phyloP scores from a whole-genome alignment of 2,797 vertebrate species.

The Synaphobranchus kaupii region DNA sequence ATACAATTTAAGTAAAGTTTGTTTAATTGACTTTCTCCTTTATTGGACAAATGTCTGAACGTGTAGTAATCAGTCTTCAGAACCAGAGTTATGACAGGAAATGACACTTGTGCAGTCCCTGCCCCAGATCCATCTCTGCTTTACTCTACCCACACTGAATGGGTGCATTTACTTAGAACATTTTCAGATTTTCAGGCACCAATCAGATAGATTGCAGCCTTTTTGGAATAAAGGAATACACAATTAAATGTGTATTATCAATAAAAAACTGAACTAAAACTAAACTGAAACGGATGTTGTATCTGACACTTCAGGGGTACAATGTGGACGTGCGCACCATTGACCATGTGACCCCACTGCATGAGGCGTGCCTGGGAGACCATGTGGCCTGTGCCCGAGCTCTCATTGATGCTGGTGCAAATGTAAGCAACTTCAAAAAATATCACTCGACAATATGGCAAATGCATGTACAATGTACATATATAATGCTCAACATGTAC shows the following conservation, averaged over 20 bases:
- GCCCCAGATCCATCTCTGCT: not conserved
- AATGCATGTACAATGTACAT: not conserved
- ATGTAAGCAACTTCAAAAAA: slow-evolving; percentile 74
- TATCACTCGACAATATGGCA: not conserved
- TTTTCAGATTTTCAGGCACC: not conserved
- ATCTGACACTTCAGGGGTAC: slow-evolving; percentile 78
- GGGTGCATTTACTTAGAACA: not conserved
- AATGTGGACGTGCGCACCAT: slow-evolving; percentile 90
- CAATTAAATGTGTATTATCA: not conserved
- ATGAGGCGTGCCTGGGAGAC: slow-evolving; percentile 90
- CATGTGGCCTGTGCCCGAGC: slow-evolving; percentile 87
- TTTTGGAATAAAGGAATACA: not conserved
- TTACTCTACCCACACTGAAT: not conserved
- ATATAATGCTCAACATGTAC: not conserved
- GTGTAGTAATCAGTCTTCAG: not conserved
- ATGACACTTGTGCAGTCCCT: not conserved
- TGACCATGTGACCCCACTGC: slow-evolving; percentile 90
- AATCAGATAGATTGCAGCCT: not conserved
- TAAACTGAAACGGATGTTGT: not conserved
- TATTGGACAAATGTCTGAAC: not conserved
- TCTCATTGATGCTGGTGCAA: slow-evolving; percentile 91
- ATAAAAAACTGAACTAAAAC: not conserved
- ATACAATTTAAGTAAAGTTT: too few species aligned
- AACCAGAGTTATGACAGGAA: not conserved
- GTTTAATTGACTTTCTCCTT: not conserved